phyloP scores from a whole-genome alignment of 2,113 vertebrate genomes.

The Scatophagus argus region DNA sequence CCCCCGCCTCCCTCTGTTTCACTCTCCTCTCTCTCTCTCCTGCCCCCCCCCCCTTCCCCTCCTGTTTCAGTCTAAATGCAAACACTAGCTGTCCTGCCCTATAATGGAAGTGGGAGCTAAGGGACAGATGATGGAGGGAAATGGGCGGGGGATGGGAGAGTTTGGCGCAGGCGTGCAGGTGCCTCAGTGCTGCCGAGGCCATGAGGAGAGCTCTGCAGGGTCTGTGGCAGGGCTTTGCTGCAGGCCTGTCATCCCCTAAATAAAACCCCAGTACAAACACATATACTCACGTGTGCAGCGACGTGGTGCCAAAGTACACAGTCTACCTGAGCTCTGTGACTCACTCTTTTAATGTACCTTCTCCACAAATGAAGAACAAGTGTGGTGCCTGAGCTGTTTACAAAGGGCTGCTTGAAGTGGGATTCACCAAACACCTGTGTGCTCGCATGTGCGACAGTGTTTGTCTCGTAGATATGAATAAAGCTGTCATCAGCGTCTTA shows the following conservation, averaged over 20 bases:
- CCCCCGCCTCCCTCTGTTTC: neutral
- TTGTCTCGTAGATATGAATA: neutral
- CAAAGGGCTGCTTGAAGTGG: neutral
- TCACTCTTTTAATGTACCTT: constrained; percentile 25
- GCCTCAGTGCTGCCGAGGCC: constrained; percentile 61
- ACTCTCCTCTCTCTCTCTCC: neutral
- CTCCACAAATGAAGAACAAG: constrained; percentile 5
- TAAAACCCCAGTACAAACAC: constrained; percentile 37
- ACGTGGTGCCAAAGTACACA: constrained; percentile 55
- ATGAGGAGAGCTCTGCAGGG: constrained; percentile 34
- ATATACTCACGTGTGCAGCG: constrained; percentile 42
- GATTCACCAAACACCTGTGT: neutral
- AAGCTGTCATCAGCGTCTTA: neutral
- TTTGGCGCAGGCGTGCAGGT: constrained; percentile 81
- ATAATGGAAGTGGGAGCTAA: constrained; percentile 77
- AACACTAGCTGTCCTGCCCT: constrained; percentile 67
- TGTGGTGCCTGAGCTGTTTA: neutral
- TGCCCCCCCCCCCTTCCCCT: constrained; percentile 30
- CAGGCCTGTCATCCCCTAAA: constrained; percentile 48
- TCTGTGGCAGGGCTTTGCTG: constrained; percentile 28
- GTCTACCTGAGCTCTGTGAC: constrained; percentile 29
- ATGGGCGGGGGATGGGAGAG: constrained; percentile 55
- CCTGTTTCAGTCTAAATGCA: constrained; percentile 50
- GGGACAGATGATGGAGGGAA: constrained; percentile 76
- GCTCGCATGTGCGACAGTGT: neutral